A percentile compares a stretch with the other conserved stretches of the same genome.
Evolutionary conservation across 2,113 vertebrate species (phyloP).

Genomic region (Isurus oxyrinchus): DNA sequence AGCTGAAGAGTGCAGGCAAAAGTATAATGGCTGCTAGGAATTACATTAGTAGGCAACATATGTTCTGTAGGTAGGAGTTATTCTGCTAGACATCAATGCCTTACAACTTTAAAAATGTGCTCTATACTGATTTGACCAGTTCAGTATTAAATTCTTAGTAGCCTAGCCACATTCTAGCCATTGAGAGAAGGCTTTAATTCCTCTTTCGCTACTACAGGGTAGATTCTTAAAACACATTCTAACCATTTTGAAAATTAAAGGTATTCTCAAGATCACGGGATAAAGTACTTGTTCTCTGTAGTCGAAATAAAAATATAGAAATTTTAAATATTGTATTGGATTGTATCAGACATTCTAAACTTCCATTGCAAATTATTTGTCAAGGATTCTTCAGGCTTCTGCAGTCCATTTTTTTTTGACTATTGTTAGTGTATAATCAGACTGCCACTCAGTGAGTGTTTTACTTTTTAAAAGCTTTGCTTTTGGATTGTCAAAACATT

Average conservation of each 20-base stretch:
- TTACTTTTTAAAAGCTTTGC: neutral
- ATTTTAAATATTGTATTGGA: neutral
- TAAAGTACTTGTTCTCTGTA: neutral
- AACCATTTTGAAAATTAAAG: neutral
- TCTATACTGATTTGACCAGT: neutral
- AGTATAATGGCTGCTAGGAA: neutral
- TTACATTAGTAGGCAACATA: neutral
- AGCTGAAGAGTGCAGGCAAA: neutral
- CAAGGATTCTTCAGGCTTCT: neutral
- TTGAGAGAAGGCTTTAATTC: neutral
- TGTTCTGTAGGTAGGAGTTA: neutral
- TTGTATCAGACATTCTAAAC: neutral
- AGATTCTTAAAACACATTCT: neutral
- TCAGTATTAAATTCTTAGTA: neutral
- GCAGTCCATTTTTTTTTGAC: neutral
- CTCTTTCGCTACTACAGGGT: neutral
- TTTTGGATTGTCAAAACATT: neutral
- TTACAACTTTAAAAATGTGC: neutral
- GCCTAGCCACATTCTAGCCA: neutral
- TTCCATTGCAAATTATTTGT: neutral
- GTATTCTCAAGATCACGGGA: neutral
- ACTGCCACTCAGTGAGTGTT: neutral
- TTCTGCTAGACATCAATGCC: neutral
- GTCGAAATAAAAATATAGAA: neutral
- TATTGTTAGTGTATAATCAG: conserved; percentile 7